Evolutionary conservation across 2,888 invertebrate species (phyloP), one percentile per base, ranked within the genome.

Genomic region (Geotrupes spiniger): DNA sequence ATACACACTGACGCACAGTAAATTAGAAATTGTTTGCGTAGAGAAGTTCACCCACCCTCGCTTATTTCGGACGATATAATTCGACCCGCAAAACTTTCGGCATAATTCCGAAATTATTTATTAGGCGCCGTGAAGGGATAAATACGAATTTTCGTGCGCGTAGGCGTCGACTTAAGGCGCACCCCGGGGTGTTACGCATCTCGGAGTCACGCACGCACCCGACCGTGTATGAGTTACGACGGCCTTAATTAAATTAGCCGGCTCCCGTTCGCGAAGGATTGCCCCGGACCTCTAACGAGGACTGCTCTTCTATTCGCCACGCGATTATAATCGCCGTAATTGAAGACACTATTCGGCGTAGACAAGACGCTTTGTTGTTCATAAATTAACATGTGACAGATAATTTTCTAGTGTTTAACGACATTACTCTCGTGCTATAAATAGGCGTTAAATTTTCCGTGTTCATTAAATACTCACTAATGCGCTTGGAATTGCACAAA

Each of bases 171-270:
- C 9, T 37, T 26, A 42, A 12, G 27, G 10, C 44, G 44, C 37
- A 16, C 38, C 48, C 38, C 31, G 36, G 12, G 9, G 25, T 42
- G 28, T 43, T 48, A 48, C 48, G 48, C 48, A 48, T 45, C 49
- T 40, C 29, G 31, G 33, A 54, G 58, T 55, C 60, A 59, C 60
- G 58, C 58, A 58, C 54, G 53, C 54, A 46, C 50, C 56, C 54
- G 57, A 54, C 58, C 55, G 57, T 60, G 53, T 52, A 60, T 60
- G 61, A 60, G 53, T 62, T 62, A 62, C 57, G 59, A 57, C 42
- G 45, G 48, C 47, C 53, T 58, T 62, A 62, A 62, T 62, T 62
- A 62, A 62, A 62, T 62, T 62, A 62, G 57, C 41, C 28, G 36
- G 49, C 33, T 45, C 31, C 40, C 38, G 38, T 38, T 42, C 42